Evolutionary conservation across 2,113 vertebrate species (phyloP), one percentile per base, ranked within the genome.

Genomic region (Myrmecophaga tridactyla): DNA sequence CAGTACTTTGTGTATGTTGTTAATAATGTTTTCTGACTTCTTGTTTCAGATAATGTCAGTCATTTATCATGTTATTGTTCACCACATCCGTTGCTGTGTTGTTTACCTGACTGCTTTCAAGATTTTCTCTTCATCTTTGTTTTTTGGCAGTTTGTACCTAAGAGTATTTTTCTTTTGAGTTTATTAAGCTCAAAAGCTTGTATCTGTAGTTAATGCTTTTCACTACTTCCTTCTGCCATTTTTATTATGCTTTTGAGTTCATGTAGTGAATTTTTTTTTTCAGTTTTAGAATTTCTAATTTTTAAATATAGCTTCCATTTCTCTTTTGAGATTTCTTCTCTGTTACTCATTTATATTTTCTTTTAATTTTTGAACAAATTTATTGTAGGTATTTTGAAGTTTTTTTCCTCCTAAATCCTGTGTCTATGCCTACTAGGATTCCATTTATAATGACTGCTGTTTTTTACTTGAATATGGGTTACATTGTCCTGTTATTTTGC

Each of bases 101-200:
- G 69, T 91, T 58, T 87, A 58, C 77, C 15, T 53, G n/a, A n/a
- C n/a, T n/a, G n/a, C n/a, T n/a, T n/a, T n/a, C n/a, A n/a, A n/a
- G n/a, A n/a, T n/a, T n/a, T n/a, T n/a, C n/a, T n/a, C n/a, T n/a
- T n/a, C n/a, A n/a, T n/a, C n/a, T n/a, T n/a, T n/a, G n/a, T n/a
- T n/a, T n/a, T n/a, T n/a, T n/a, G n/a, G n/a, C n/a, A n/a, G n/a
- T n/a, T n/a, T n/a, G n/a, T n/a, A n/a, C n/a, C n/a, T n/a, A n/a
- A n/a, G n/a, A n/a, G 51, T 53, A 12, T 13, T 31, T 43, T 78
- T 41, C 43, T 62, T 80, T 29, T 60, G 20, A 76, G 8, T n/a
- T n/a, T n/a, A n/a, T 87, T 76, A 58, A 92, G 5, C 72, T 84
- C 88, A n/a, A n/a, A n/a, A n/a, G n/a, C n/a, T 92, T 92, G 15